These are phyloP conservation scores for Podargus strigoides DNA, from an alignment of 2,797 vertebrate species.

Conservation along the genomic window DNA sequence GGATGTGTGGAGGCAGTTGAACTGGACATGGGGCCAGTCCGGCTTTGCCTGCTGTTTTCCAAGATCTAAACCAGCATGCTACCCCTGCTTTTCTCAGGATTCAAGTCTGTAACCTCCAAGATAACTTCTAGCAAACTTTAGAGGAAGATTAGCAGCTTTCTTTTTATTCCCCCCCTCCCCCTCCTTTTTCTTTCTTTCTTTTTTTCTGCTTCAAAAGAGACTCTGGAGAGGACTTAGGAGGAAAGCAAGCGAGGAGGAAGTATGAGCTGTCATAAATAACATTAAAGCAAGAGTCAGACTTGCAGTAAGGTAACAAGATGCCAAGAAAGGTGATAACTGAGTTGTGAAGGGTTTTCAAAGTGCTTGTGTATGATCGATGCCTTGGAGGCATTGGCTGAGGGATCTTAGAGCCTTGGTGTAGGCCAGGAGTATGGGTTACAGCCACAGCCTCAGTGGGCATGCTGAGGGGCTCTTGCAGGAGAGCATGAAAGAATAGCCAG, in stretches of 20 bases:
- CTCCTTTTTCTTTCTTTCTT: background rate
- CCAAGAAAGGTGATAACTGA: background rate
- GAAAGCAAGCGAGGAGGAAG: background rate
- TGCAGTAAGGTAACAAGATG: background rate
- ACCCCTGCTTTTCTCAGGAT: background rate
- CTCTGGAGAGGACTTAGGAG: background rate
- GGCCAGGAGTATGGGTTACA: background rate
- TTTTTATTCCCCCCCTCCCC: rapidly evolving
- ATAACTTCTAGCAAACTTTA: background rate
- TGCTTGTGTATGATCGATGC: background rate
- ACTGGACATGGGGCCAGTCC: background rate
- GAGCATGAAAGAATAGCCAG: background rate
- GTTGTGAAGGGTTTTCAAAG: background rate
- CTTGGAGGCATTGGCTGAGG: background rate
- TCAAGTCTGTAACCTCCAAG: background rate
- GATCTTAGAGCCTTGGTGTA: background rate
- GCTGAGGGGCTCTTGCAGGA: background rate
- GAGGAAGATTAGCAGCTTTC: background rate
- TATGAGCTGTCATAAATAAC: background rate
- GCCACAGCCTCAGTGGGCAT: background rate
- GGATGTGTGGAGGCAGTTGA: rapidly evolving
- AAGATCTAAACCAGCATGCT: background rate
- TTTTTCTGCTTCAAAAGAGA: background rate
- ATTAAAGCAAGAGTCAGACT: background rate
- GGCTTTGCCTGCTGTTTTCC: background rate